Evolutionary conservation across 2,888 invertebrate species (phyloP), one percentile per base, ranked within the genome.

Genomic region (Molanna angustata): DNA sequence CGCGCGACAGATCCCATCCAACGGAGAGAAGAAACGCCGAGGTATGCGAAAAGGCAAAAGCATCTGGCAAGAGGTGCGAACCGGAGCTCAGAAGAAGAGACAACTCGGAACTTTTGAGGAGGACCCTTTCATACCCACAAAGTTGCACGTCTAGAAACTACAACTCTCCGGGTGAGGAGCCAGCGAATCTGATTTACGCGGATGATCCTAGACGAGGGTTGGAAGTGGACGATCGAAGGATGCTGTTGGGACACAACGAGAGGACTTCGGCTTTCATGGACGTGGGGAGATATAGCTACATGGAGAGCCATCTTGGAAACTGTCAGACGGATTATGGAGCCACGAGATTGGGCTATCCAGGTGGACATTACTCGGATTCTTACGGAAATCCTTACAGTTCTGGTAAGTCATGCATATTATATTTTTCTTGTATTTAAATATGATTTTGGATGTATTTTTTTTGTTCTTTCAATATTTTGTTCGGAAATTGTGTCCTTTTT

Each of bases 1-100:
- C 82, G 64, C 68, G 91, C 19, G 41, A 49, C 7, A 19, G 22
- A 14, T 33, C 18, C 17, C 32, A 17, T 3, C 49, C 42, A 6
- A 37, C 33, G 21, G 43, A 22, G 42, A 41, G 41, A 31, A 16
- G 21, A 2, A 19, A 41, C 16, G 35, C 35, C 2, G 49, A 90
- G 20, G 20, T 53, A 2, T 48, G 49, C 35, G 41, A 54, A 18
- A 54, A 40, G 2, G 49, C 49, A 31, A 41, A 33, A 21, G 17
- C 39, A 7, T 18, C 39, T 27, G 51, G 45, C 7, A 46, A 45
- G 31, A 21, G 22, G 31, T 51, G 51, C 51, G 45, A 43, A 32
- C n/a, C n/a, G n/a, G n/a, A n/a, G n/a, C n/a, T n/a, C n/a, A n/a
- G n/a, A n/a, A n/a, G n/a, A n/a, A n/a, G n/a, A n/a, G n/a, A n/a